Percentiles rank a stretch among this genome's conserved stretches.
Conservation (phyloP, 2,113 vertebrate genomes). For the Podiceps cristatus region DNA sequence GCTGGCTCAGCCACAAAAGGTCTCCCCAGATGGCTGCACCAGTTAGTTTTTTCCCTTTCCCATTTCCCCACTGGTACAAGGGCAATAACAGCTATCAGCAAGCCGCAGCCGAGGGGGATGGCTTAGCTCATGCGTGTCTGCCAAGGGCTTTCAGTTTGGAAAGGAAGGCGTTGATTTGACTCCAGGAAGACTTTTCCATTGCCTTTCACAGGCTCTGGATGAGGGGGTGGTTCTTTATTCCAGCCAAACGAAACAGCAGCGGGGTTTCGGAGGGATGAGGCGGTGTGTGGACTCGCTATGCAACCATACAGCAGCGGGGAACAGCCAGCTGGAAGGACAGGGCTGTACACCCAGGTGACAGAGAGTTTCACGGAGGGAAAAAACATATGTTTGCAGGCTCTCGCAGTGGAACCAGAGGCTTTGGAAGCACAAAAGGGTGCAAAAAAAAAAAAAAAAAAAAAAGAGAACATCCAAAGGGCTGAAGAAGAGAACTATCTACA, state of each 20-base stretch:
- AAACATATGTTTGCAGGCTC: neutral
- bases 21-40: neutral
- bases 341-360: neutral
- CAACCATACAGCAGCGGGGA: neutral
- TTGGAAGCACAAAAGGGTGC: neutral
- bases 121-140: neutral
- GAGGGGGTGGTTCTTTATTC: neutral
- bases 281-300: neutral
- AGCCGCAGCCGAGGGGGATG: neutral
- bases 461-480: neutral
- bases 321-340: constrained; percentile 1
- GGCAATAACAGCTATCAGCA: neutral
- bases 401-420: neutral
- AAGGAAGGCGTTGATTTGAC: neutral
- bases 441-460: neutral
- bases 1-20: neutral
- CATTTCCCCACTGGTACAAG: neutral
- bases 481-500: neutral
- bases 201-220: neutral
- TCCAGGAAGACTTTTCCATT: constrained; percentile 39
- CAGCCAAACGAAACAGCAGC: constrained; percentile 29
- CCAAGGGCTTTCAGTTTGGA: constrained; percentile 9
- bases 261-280: neutral
- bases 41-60: neutral
- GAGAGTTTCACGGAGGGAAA: neutral